Base-by-base conservation (phyloP, 2,888 invertebrate genomes). In the Mythimna impura region DNA sequence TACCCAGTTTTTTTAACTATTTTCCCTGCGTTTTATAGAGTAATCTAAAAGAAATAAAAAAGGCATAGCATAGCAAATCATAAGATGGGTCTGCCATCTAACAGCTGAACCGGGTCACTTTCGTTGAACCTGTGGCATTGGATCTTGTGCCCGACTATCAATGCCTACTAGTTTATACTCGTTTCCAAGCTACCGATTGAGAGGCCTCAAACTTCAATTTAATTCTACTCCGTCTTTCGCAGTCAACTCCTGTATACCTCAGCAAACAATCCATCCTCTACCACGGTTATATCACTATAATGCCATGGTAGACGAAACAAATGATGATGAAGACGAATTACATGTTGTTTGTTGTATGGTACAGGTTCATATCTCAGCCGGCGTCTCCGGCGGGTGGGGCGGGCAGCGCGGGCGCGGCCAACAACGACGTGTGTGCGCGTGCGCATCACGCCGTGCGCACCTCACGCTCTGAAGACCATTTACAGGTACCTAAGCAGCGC, bases 391-490 rank as follows among this genome's bases (percentile, higher is more conserved):
- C 93, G 79, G 91, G 94, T 81, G 91, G 91, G 63, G 89, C 76
- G 83, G 50, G 69, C 30, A 36, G 80, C 67, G 86, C 80, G 54
- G 81, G 78, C 82, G 87, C 90, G 5, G 87, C 90, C 60, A 86
- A 80, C 76, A 78, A 79, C 77, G 79, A 89, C 82, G 88, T 89
- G 84, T 78, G 83, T 78, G 84, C 97, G 97, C 96, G 97, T 8
- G 88, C 97, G 88, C 96, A 97, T 73, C 97, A 97, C 86, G 97
- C 98, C 83, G 99, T 99, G 62, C 97, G 99, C 76, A 98, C 98
- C 47, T 99, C 99, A 88, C 97, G 98, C 89, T 99, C 98, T 17
- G 99, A 99, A 95, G 99, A 99, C 94, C 99, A 99, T 92, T 95
- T 99, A 82, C 98, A 98, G 95, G 97, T 97, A 30, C 30, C 30